Evolutionary conservation across 1,140 invertebrate genomes (phyloP).

Genomic region (Drosophila yakuba): DNA sequence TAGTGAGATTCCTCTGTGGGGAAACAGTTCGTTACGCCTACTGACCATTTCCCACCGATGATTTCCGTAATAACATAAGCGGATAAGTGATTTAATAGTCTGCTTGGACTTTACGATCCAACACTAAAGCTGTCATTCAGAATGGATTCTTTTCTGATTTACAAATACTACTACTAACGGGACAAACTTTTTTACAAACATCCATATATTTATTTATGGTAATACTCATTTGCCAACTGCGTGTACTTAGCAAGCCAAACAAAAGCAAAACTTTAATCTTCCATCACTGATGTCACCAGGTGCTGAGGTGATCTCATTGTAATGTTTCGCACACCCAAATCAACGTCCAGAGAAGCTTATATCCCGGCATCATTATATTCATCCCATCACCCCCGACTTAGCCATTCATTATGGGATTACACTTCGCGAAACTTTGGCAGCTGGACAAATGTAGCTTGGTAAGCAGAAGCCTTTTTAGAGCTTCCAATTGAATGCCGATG

Average conservation of each 20-base stretch:
- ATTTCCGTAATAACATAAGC: not conserved
- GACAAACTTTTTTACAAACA: too few species aligned
- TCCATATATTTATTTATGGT: too few species aligned
- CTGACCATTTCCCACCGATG: not conserved
- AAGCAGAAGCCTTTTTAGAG: constrained; percentile 1
- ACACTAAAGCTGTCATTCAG: too few species aligned
- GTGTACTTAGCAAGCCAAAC: not conserved
- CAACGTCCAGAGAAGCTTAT: constrained; percentile 33
- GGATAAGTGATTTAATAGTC: constrained; percentile 7
- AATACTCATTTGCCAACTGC: not conserved
- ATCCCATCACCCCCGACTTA: constrained; percentile 19
- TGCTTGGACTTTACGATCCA: not conserved
- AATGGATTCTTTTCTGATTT: too few species aligned
- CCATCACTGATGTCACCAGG: constrained; percentile 17
- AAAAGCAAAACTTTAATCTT: not conserved
- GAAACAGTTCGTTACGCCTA: constrained; percentile 9
- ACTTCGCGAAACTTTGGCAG: constrained; percentile 13
- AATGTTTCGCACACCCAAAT: constrained; percentile 7
- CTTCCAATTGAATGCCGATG: constrained; percentile 39
- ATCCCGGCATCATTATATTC: constrained; percentile 9
- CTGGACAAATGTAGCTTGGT: constrained; percentile 17
- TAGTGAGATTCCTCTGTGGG: constrained; percentile 16
- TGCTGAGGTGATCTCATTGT: constrained; percentile 35
- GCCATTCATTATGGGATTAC: constrained; percentile 26
- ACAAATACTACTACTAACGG: too few species aligned